Conservation (phyloP, 2,113 vertebrate genomes). For the Cyanoderma ruficeps region DNA sequence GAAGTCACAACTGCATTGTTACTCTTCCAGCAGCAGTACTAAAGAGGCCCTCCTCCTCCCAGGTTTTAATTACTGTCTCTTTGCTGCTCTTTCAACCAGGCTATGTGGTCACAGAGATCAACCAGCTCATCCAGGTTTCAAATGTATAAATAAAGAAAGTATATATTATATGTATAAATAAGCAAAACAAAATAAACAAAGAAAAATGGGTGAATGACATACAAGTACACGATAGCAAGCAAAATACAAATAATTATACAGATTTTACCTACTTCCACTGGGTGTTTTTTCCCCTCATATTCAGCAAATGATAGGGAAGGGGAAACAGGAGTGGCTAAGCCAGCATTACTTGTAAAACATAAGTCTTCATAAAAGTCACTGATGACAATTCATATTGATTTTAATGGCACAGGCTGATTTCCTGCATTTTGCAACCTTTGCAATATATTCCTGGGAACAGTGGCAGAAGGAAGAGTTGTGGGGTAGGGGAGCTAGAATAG, state of each 20-base stretch:
- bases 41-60: not conserved
- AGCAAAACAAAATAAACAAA: not conserved
- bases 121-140: not conserved
- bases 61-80: not conserved
- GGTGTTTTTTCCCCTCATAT: not conserved
- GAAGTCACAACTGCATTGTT: not conserved
- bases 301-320: not conserved
- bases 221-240: not conserved
- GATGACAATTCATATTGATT: slow-evolving; percentile 11
- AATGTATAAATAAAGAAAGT: not conserved
- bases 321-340: not conserved
- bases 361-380: not conserved
- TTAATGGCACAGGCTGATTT: not conserved
- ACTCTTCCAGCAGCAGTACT: not conserved
- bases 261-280: not conserved
- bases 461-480: not conserved
- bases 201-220: not conserved
- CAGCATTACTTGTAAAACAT: not conserved
- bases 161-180: not conserved
- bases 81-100: not conserved
- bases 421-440: slow-evolving; percentile 7
- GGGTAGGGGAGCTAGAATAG: not conserved
- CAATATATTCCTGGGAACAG: not conserved
- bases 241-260: not conserved
- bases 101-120: not conserved